Percentiles rank a stretch among this genome's conserved stretches.
These are phyloP conservation scores for Smutsia temminckii DNA, from an alignment of 2,797 vertebrate species.

Conservation along the genomic window DNA sequence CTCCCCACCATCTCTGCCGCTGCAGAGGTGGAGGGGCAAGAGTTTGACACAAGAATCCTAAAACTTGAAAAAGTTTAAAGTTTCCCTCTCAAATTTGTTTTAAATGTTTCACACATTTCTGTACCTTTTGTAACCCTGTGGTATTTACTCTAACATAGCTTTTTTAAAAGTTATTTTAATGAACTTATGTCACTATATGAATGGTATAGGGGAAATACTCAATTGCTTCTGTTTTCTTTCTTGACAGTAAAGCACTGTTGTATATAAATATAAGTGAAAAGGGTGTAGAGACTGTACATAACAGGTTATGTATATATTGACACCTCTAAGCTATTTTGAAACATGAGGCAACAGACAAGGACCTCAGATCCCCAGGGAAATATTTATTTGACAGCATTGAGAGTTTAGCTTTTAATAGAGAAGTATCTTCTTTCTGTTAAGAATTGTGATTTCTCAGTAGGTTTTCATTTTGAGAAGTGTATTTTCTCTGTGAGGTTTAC, in stretches of 20 bases:
- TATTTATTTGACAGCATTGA: conserved; percentile 62
- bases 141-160: conserved; percentile 62
- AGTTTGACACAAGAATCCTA: background rate
- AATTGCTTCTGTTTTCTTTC: conserved; percentile 70
- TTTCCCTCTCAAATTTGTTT: conserved; percentile 66
- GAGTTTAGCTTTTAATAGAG: conserved; percentile 56
- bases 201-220: conserved; percentile 59
- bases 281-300: background rate
- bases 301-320: background rate
- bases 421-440: conserved; percentile 59
- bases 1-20: background rate
- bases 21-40: background rate
- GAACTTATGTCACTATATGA: conserved; percentile 66
- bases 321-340: conserved; percentile 62
- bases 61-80: background rate
- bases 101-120: conserved; percentile 55
- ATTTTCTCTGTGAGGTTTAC: conserved; percentile 77
- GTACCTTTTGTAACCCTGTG: conserved; percentile 50
- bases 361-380: conserved; percentile 66
- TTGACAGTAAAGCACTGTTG: conserved; percentile 77
- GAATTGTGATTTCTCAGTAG: conserved; percentile 32
- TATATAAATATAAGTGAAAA: conserved; percentile 39
- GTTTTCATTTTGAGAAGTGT: conserved; percentile 66
- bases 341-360: conserved; percentile 56
- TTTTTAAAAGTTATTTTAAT: conserved; percentile 69